Conservation (phyloP, 2,113 vertebrate genomes). For the cattle (Bos taurus) region ARS-UCD2.0 NC_037351.1:41078501-41079000, state of each 20-base stretch:
- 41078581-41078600: not conserved
- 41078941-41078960: not conserved
- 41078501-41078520: not conserved
- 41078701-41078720: not conserved
- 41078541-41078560: not conserved
- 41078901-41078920: not conserved
- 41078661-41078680: not conserved
- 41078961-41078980: not conserved
- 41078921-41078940: not conserved
- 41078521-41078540: not conserved
- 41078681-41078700: not conserved
- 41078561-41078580: not conserved
- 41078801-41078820: not conserved
- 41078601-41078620: not conserved
- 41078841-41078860: not conserved
- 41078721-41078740: not conserved
- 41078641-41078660: not conserved
- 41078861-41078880: not conserved
- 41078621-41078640: not conserved
- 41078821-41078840: not conserved
- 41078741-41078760: fast-evolving
- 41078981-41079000: not conserved
- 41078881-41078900: not conserved
- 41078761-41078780: not conserved
- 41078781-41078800: not conserved